phyloP scores from a whole-genome alignment of 92 coral and sea anemone species.

The Plumapathes pennacea region DNA sequence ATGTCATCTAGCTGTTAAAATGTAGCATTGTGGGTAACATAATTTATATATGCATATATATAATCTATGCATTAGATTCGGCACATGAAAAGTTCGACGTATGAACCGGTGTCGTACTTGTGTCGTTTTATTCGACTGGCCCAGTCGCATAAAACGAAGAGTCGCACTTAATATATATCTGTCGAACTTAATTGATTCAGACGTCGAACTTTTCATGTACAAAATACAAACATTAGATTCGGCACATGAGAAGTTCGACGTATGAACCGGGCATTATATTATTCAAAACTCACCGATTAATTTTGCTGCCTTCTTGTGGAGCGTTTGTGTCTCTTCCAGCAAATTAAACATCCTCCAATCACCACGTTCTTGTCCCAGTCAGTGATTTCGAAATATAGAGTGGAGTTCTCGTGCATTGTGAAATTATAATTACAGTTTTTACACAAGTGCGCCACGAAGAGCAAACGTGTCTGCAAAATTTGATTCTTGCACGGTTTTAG shows the following conservation, averaged over 20 bases:
- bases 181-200: slow-evolving; percentile 44
- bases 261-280: too few relatives aligned
- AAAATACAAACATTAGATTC: slow-evolving; percentile 12
- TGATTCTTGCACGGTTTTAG: too few relatives aligned
- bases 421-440: too few relatives aligned
- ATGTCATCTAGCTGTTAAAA: not conserved
- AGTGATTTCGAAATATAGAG: too few relatives aligned
- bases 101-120: slow-evolving; percentile 41
- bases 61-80: slow-evolving; percentile 33
- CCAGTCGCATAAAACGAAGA: slow-evolving; percentile 34
- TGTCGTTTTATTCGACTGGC: slow-evolving; percentile 52
- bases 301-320: too few relatives aligned
- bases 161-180: slow-evolving; percentile 13
- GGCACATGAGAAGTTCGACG: slow-evolving; percentile 23
- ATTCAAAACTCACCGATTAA: too few relatives aligned
- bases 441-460: too few relatives aligned
- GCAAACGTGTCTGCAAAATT: too few relatives aligned
- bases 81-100: slow-evolving; percentile 55
- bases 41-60: slow-evolving; percentile 23
- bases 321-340: too few relatives aligned
- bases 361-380: too few relatives aligned
- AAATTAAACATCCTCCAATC: too few relatives aligned
- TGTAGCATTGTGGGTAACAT: slow-evolving; percentile 21
- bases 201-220: slow-evolving; percentile 48
- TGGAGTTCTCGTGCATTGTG: too few relatives aligned